Evolutionary conservation across 2,797 vertebrate genomes (phyloP).

Genomic region (Enteromius treurensis): DNA sequence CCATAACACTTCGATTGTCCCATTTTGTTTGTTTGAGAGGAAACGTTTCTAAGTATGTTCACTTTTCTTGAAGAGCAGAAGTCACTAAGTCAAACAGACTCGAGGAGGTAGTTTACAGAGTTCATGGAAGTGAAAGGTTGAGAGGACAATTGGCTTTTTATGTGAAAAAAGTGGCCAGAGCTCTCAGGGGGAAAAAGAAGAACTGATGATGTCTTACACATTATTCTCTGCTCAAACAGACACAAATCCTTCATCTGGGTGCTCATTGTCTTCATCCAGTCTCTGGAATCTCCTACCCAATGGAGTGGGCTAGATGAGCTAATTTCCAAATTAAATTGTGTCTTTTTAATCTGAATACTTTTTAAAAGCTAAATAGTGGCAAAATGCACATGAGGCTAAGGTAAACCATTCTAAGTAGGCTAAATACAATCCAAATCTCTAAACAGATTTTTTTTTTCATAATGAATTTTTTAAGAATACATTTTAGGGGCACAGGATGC

Average conservation of each 20-base stretch:
- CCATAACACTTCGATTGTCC: not conserved
- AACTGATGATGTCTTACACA: conserved; percentile 21
- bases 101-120: conserved; percentile 8
- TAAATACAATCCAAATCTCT: not conserved
- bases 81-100: conserved; percentile 16
- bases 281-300: not conserved
- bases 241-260: conserved; percentile 31
- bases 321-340: not conserved
- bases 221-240: conserved; percentile 24
- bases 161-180: conserved; percentile 21
- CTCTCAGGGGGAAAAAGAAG: conserved; percentile 3
- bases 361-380: not conserved
- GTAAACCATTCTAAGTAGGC: not conserved
- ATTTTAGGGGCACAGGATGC: not conserved
- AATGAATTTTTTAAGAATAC: not conserved
- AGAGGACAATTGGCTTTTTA: conserved; percentile 19
- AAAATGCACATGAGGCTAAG: not conserved
- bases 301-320: too few species aligned
- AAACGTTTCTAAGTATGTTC: not conserved
- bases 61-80: conserved; percentile 29
- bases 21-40: conserved; percentile 7
- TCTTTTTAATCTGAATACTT: not conserved
- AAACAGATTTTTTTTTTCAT: not conserved
- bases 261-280: not conserved
- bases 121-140: conserved; percentile 21